Conservation (phyloP, 2,113 vertebrate species). For the Dasypus novemcinctus region DNA sequence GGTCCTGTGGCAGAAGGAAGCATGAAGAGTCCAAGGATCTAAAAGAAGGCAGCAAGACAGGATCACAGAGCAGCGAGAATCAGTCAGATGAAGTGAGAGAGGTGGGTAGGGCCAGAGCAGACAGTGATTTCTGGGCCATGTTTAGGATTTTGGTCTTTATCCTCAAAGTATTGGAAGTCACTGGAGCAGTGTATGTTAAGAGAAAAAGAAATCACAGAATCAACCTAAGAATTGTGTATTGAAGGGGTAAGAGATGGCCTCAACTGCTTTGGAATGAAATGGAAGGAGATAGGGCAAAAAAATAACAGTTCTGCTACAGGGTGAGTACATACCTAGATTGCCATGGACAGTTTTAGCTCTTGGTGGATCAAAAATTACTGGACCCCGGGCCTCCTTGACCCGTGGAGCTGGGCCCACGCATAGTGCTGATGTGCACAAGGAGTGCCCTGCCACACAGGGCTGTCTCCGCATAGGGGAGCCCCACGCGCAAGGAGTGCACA, state of each 20-base stretch:
- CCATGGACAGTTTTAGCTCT: not conserved
- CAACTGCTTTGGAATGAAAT: not conserved
- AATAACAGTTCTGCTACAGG: no score
- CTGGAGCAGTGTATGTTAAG: not conserved
- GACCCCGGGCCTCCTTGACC: no score
- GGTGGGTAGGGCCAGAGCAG: accelerated
- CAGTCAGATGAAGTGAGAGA: not conserved
- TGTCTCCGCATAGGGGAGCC: no score
- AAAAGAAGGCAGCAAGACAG: not conserved
- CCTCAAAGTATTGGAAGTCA: not conserved
- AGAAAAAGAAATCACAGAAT: not conserved
- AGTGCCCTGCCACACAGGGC: no score
- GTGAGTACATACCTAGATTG: not conserved
- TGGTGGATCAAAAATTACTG: accelerated
- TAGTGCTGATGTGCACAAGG: no score
- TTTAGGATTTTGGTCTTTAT: not conserved
- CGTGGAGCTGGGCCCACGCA: no score
- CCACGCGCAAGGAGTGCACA: no score
- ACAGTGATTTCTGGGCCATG: not conserved
- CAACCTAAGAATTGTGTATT: not conserved
- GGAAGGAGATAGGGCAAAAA: not conserved
- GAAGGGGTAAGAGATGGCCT: not conserved
- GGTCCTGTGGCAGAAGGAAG: not conserved
- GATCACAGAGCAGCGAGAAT: not conserved
- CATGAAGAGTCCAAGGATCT: not conserved